These are phyloP conservation scores for Buphagus erythrorhynchus DNA, from an alignment of 2,797 vertebrate species.

Conservation along the genomic window DNA sequence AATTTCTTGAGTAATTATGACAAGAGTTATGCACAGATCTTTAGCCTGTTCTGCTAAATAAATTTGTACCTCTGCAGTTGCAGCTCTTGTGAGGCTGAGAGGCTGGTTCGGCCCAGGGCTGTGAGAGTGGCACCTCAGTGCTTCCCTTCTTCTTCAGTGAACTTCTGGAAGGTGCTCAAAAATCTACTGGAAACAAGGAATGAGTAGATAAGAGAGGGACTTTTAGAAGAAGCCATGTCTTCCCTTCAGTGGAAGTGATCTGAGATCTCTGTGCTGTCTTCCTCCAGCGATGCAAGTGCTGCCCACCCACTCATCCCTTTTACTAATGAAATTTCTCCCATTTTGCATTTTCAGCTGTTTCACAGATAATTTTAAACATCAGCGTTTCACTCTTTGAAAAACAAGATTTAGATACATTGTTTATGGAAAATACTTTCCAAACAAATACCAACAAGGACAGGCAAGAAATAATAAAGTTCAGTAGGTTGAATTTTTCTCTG, in stretches of 20 bases:
- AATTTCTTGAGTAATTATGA: neutral
- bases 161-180: neutral
- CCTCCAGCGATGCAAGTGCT: neutral
- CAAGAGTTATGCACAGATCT: neutral
- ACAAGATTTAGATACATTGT: neutral
- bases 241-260: neutral
- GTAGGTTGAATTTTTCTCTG: neutral
- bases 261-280: accelerated
- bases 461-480: neutral
- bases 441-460: neutral
- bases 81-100: neutral
- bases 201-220: neutral
- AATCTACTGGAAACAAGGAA: neutral
- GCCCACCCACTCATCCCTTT: too few relatives aligned
- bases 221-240: neutral
- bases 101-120: neutral
- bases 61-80: neutral
- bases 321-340: neutral
- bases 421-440: neutral
- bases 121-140: neutral
- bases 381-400: neutral
- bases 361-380: neutral
- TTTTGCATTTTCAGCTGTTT: neutral
- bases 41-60: neutral
- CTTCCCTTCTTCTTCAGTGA: neutral